A percentile compares a stretch with the other conserved stretches of the same genome.
Conservation (phyloP, 1,140 invertebrate genomes). For the Homalodisca vitripennis region DNA sequence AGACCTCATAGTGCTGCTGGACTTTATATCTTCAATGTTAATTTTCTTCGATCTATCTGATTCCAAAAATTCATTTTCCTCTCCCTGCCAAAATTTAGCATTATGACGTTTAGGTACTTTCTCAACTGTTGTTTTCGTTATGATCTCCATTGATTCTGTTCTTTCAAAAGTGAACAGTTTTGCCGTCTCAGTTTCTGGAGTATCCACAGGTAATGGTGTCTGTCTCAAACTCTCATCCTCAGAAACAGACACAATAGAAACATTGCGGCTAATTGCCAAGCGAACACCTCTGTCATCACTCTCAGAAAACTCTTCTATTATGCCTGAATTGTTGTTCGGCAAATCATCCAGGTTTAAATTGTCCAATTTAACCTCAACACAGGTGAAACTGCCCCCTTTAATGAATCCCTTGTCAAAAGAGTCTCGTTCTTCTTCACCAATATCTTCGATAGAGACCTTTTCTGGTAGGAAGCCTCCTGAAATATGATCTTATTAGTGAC, state of each 20-base stretch:
- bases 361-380: conserved; percentile 55
- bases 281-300: conserved; percentile 42
- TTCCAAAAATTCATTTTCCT: conserved; percentile 29
- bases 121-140: conserved; percentile 3
- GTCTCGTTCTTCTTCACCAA: conserved; percentile 37
- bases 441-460: conserved; percentile 48
- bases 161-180: conserved; percentile 5
- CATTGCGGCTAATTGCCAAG: conserved; percentile 52
- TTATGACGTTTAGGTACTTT: background rate
- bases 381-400: conserved; percentile 35
- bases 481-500: conserved; percentile 24
- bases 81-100: conserved; percentile 42
- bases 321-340: conserved; percentile 40
- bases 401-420: background rate
- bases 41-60: background rate
- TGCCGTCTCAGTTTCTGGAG: background rate
- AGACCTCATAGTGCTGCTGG: background rate
- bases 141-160: background rate
- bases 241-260: conserved; percentile 63
- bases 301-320: conserved; percentile 49
- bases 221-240: conserved; percentile 54
- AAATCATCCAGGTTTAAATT: conserved; percentile 41
- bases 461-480: conserved; percentile 48
- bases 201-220: conserved; percentile 23
- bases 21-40: background rate